Evolutionary conservation across 2,113 vertebrate species (phyloP).

Genomic region (Guaruba guarouba): DNA sequence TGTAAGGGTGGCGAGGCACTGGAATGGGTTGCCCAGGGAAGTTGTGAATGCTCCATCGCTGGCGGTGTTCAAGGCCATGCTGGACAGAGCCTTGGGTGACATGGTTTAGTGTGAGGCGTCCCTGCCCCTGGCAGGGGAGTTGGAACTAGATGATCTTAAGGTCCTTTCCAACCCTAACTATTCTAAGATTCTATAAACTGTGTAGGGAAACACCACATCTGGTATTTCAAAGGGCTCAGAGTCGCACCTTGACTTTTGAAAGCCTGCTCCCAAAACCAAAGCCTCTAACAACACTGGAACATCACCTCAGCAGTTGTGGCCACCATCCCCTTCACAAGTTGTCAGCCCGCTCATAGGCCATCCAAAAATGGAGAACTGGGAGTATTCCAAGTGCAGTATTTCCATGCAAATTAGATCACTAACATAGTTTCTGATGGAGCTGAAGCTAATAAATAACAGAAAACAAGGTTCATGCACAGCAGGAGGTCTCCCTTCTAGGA

Average conservation of each 20-base stretch:
- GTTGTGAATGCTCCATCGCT: too few relatives aligned
- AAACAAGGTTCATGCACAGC: neutral
- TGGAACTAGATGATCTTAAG: too few relatives aligned
- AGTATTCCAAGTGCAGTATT: neutral
- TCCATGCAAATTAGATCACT: neutral
- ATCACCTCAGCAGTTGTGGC: too few relatives aligned
- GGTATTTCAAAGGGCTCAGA: neutral
- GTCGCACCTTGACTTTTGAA: neutral
- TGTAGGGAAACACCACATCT: neutral
- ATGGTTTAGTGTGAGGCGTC: too few relatives aligned
- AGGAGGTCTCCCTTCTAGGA: neutral
- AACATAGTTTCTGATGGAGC: neutral
- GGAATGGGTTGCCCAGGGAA: too few relatives aligned
- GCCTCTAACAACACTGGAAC: neutral
- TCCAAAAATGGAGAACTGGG: neutral
- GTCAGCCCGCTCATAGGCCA: fast-evolving
- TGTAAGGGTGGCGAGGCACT: too few relatives aligned
- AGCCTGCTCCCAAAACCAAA: neutral
- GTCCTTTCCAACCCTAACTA: too few relatives aligned
- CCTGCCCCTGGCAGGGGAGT: too few relatives aligned
- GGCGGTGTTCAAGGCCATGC: too few relatives aligned
- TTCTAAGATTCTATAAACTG: neutral
- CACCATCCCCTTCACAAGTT: neutral
- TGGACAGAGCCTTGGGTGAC: too few relatives aligned
- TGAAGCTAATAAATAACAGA: neutral